Percentiles rank a stretch among this genome's conserved stretches.
Conservation (phyloP, 1,140 invertebrate genomes). For the Polypedilum vanderplanki region DNA sequence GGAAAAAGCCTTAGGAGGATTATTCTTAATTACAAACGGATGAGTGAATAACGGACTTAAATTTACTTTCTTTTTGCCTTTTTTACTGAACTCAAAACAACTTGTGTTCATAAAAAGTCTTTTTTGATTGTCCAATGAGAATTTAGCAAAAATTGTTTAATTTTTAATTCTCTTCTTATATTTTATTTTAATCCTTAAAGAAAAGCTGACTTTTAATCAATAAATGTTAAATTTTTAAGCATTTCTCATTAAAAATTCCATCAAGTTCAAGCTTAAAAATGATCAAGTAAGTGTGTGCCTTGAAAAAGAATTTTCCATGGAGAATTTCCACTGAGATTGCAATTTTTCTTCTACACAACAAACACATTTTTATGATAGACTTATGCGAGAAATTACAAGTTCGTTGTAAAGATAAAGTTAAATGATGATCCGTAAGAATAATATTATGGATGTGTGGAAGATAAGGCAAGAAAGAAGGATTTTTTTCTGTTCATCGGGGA, state of each 20-base stretch:
- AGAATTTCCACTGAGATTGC: neutral
- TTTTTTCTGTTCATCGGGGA: neutral
- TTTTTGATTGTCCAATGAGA: no score
- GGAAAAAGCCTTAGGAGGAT: neutral
- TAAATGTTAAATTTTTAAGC: no score
- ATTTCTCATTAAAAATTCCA: slow-evolving; percentile 3
- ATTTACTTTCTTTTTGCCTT: neutral
- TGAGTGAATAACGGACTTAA: neutral
- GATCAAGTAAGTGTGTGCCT: neutral
- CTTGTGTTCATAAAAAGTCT: no score
- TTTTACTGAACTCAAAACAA: no score
- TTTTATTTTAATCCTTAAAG: no score
- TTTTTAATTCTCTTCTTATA: no score
- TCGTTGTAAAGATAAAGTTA: neutral
- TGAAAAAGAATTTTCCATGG: no score
- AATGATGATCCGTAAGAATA: slow-evolving; percentile 18
- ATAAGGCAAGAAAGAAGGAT: neutral
- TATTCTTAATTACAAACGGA: slow-evolving; percentile 12
- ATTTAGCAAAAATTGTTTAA: no score
- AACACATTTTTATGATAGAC: no score
- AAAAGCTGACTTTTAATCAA: no score
- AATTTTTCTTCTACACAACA: no score
- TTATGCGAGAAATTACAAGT: neutral
- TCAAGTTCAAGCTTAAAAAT: neutral
- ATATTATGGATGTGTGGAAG: neutral